These are phyloP conservation scores for Oplegnathus fasciatus DNA, from an alignment of 2,113 vertebrate species.

Conservation along the genomic window DNA sequence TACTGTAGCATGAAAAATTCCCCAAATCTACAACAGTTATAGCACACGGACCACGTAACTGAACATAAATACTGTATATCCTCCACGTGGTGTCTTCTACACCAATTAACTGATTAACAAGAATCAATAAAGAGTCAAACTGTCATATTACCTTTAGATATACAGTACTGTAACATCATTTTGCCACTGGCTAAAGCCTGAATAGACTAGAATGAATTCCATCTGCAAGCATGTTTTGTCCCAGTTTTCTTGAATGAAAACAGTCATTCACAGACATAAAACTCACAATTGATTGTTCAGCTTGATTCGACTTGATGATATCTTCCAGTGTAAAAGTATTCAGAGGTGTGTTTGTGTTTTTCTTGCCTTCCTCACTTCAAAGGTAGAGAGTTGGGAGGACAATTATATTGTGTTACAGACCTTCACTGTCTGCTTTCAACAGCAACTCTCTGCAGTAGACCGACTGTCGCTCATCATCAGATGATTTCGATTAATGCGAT, in stretches of 20 bases:
- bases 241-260: slow-evolving; percentile 27
- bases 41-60: not conserved
- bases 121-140: not conserved
- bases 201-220: not conserved
- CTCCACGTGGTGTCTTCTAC: not conserved
- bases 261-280: not conserved
- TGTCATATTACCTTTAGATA: not conserved
- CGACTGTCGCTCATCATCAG: slow-evolving; percentile 14
- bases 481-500: slow-evolving; percentile 48
- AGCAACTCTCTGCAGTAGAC: not conserved
- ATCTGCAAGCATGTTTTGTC: not conserved
- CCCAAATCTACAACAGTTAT: not conserved
- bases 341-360: not conserved
- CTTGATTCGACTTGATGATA: not conserved
- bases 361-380: not conserved
- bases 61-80: not conserved
- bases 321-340: not conserved
- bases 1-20: not conserved
- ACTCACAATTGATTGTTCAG: not conserved
- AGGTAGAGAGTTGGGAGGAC: not conserved
- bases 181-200: not conserved
- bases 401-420: not conserved
- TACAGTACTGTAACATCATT: not conserved
- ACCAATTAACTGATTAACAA: not conserved
- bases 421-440: not conserved